Base-by-base conservation (phyloP, 2,113 vertebrate species). In the Chloebia gouldiae region DNA sequence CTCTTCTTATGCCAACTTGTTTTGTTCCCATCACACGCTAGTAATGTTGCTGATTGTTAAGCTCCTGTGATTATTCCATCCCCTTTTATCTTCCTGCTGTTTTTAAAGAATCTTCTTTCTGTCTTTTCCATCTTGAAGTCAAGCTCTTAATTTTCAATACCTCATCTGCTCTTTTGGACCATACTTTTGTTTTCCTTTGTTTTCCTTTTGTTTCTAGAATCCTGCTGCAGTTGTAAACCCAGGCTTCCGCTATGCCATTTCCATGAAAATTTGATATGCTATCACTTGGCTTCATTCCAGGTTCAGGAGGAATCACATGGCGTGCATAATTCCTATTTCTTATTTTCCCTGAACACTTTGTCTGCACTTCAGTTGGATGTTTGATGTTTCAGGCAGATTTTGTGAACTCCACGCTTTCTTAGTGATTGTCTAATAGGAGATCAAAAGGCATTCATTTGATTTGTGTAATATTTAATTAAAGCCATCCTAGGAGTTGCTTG, bases 141-240 rank as follows among this genome's bases (percentile, higher is more conserved):
- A 44, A 72, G 16, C 28, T 86, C 31, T 63, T 64, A 51, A 13
- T 84, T 91, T 39, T 78, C 23, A 63, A 7, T 71, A 51, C 27
- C 19, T 85, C 30, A 53, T 70, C 35, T 81, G 10, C 42, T 90
- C 47, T 54, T 24, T 56, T 51, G n/a, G 33, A 44, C 21, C 21
- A 5, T 65, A 12, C 50, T 84, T 78, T 66, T 59, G 31, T 61
- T 80, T 79, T 81, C 11, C 40, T 82, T 90, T 88, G 56, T 37
- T 88, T 94, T 68, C 25, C 45, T 13, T 84, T 91, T 93, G 53
- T 92, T 95, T 92, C 65, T 95, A 72, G 31, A 92, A 54, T 94
- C 59, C 61, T 85, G 50, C 53, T 76, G 57, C 61, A 93, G 65
- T 45, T 93, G 61, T 87, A 89, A 95, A 87, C 25, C 13, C 49